Percentiles rank a stretch among this genome's conserved stretches.
These are phyloP conservation scores for Meteorus colon DNA, from an alignment of 2,888 invertebrate species.

Conservation along the genomic window DNA sequence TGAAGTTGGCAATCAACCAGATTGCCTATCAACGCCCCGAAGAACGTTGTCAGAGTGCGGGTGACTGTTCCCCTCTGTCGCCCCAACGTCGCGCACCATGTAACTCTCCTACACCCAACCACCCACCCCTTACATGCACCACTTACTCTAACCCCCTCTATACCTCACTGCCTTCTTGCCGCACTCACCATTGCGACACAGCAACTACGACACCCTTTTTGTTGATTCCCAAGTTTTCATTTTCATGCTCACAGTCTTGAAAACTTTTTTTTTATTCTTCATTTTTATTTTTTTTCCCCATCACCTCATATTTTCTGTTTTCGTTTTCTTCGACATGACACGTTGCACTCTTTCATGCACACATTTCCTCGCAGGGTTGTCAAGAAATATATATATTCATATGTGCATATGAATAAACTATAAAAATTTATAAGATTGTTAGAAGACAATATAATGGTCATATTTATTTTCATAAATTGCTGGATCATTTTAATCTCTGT, in stretches of 20 bases:
- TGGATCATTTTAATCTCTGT: no score
- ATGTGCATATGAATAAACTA: neutral
- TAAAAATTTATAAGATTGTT: no score
- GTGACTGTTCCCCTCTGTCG: slow-evolving; percentile 39
- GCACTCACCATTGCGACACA: slow-evolving; percentile 42
- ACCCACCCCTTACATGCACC: slow-evolving; percentile 46
- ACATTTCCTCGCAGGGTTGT: neutral
- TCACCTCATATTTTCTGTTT: slow-evolving; percentile 46
- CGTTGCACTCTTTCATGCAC: slow-evolving; percentile 21
- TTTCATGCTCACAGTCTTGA: slow-evolving; percentile 35
- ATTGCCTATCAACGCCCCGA: slow-evolving; percentile 71
- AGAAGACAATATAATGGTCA: no score
- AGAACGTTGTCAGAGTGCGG: slow-evolving; percentile 9
- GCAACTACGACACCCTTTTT: slow-evolving; percentile 32
- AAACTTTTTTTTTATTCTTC: slow-evolving; percentile 32
- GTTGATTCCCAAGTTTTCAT: slow-evolving; percentile 45
- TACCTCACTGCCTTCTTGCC: slow-evolving; percentile 29
- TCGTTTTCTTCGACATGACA: neutral
- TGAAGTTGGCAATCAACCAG: slow-evolving; percentile 73
- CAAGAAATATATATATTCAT: slow-evolving; percentile 4
- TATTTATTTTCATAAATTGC: no score
- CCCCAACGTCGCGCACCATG: slow-evolving; percentile 42
- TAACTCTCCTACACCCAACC: slow-evolving; percentile 39
- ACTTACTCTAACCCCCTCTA: slow-evolving; percentile 24
- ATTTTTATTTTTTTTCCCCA: slow-evolving; percentile 25